Conservation (phyloP, 2,797 vertebrate species). For the Caiman crocodilus region DNA sequence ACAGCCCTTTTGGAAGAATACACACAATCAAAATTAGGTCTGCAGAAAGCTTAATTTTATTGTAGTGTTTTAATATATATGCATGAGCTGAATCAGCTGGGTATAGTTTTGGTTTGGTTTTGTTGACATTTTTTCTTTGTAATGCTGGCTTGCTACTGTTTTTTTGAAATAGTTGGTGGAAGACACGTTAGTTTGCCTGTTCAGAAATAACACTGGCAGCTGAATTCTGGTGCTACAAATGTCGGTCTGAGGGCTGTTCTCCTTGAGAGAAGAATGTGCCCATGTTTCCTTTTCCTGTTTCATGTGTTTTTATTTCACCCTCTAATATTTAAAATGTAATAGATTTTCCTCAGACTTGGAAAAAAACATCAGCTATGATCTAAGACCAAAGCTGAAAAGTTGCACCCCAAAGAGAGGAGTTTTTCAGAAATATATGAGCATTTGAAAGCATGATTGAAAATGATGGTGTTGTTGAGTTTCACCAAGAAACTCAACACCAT, state of each 20-base stretch:
- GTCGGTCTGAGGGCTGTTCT: not conserved
- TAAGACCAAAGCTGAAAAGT: not conserved
- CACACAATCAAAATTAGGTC: not conserved
- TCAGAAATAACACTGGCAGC: not conserved
- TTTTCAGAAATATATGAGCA: not conserved
- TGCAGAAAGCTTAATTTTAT: slow-evolving; percentile 11
- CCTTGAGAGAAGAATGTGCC: not conserved
- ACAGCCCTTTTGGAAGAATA: slow-evolving; percentile 22
- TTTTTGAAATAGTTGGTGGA: not conserved
- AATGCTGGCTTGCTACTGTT: not conserved
- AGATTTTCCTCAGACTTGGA: not conserved
- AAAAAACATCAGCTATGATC: not conserved
- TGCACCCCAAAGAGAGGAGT: not conserved
- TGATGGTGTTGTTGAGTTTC: too few relatives aligned
- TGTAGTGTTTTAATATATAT: slow-evolving; percentile 44
- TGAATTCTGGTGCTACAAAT: not conserved
- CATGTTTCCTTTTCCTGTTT: not conserved
- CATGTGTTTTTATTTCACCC: not conserved
- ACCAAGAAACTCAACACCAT: too few relatives aligned
- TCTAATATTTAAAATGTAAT: not conserved
- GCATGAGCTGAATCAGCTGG: slow-evolving; percentile 5
- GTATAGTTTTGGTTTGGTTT: not conserved
- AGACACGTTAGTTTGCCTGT: not conserved
- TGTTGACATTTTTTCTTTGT: not conserved
- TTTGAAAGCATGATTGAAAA: slow-evolving; percentile 14